A percentile compares a stretch with the other conserved stretches of the same genome.
Evolutionary conservation across 1,140 invertebrate species (phyloP).

Genomic region (Drosophila fuyamai): DNA sequence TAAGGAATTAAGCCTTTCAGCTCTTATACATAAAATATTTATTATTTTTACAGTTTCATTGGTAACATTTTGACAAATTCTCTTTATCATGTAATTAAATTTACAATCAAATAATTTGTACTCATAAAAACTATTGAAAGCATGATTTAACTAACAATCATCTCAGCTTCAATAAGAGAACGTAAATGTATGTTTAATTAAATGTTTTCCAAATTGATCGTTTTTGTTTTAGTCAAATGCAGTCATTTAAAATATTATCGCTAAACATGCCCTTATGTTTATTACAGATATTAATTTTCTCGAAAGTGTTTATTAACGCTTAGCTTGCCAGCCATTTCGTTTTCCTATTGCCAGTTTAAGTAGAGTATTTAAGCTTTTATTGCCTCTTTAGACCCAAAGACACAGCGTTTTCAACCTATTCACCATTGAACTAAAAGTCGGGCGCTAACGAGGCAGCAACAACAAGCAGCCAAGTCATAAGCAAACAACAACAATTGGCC

Average conservation of each 20-base stretch:
- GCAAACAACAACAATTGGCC: slow-evolving; percentile 59
- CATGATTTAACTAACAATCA: neutral
- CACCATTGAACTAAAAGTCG: slow-evolving; percentile 45
- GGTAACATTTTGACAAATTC: no score
- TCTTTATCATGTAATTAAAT: no score
- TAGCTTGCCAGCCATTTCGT: neutral
- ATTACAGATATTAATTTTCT: neutral
- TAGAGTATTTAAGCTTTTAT: slow-evolving; percentile 37
- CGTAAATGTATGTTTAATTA: neutral
- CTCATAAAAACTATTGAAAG: no score
- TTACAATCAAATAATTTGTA: no score
- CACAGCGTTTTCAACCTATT: slow-evolving; percentile 21
- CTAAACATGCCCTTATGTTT: neutral
- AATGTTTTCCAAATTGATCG: neutral
- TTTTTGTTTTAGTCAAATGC: neutral
- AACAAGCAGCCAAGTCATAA: slow-evolving; percentile 20
- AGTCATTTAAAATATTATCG: neutral
- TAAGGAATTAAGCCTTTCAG: no score
- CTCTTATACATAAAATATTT: no score
- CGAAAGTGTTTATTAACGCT: no score
- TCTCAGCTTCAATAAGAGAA: neutral
- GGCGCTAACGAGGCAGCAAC: slow-evolving; percentile 66
- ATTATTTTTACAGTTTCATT: no score
- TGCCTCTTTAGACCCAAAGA: slow-evolving; percentile 12
- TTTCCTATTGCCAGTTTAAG: slow-evolving; percentile 3